phyloP scores from a whole-genome alignment of 1,140 invertebrate species.

The Cepaea nemoralis region DNA sequence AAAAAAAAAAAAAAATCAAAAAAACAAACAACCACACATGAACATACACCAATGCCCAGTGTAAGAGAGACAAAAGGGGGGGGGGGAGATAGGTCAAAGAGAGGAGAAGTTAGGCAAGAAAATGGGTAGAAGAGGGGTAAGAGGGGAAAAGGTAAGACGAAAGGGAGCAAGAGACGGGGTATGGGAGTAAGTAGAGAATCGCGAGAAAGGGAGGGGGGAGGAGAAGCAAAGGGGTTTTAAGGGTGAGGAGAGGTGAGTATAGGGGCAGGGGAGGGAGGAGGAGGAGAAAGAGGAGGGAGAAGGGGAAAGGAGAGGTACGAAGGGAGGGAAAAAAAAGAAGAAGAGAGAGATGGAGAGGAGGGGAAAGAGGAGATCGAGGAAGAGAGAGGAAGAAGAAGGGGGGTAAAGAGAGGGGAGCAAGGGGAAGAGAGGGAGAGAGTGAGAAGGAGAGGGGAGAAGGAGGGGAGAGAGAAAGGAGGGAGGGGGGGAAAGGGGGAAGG shows the following conservation, averaged over 20 bases:
- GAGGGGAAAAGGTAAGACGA: constrained; percentile 3
- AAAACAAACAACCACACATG: no score
- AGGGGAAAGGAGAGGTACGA: no score
- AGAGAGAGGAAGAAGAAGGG: no score
- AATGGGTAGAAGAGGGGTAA: no score
- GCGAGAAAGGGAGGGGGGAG: background rate
- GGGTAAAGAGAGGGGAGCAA: no score
- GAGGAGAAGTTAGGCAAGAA: background rate
- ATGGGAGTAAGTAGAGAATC: background rate
- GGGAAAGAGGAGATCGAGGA: no score
- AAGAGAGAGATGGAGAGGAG: no score
- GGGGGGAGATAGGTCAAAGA: background rate
- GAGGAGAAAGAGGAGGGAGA: background rate
- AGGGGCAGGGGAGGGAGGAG: background rate
- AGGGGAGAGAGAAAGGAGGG: constrained; percentile 1
- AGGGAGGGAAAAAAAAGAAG: no score
- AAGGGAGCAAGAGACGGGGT: background rate
- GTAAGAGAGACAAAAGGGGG: constrained; percentile 3
- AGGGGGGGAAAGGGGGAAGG: background rate
- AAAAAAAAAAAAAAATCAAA: no score
- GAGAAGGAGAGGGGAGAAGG: no score
- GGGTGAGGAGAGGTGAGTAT: background rate
- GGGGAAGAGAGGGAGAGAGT: no score
- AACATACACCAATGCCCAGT: no score
- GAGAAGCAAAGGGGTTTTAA: background rate